Evolutionary conservation across 2,888 invertebrate species (phyloP).

Genomic region (Hydriomena furcata): DNA sequence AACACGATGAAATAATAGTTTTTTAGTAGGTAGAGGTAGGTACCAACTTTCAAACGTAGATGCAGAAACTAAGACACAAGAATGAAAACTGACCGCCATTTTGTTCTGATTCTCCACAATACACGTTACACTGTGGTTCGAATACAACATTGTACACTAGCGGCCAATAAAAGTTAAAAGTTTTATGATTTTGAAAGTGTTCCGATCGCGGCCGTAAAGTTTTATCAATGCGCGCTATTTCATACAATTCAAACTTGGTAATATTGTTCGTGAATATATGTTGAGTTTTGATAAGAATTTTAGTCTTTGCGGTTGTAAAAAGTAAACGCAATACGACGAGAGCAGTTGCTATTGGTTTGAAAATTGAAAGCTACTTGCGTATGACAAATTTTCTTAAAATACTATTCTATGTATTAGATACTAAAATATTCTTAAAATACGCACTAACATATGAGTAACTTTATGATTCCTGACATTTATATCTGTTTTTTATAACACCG

Average conservation of each 20-base stretch:
- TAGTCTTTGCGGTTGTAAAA: constrained; percentile 9
- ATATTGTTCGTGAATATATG: constrained; percentile 33
- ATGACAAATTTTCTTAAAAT: too few species aligned
- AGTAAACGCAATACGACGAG: not conserved
- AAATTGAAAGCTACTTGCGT: too few species aligned
- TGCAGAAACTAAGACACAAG: not conserved
- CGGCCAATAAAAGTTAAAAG: constrained; percentile 50
- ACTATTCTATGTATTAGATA: too few species aligned
- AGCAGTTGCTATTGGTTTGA: too few species aligned
- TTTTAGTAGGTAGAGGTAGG: too few species aligned
- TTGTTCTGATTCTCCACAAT: constrained; percentile 14
- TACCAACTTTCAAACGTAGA: too few species aligned
- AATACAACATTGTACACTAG: constrained; percentile 48
- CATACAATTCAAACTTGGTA: constrained; percentile 44
- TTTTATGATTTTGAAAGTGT: constrained; percentile 50
- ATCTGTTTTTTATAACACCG: too few species aligned
- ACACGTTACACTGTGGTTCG: constrained; percentile 21
- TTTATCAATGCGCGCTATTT: constrained; percentile 40
- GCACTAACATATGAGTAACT: too few species aligned
- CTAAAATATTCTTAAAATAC: too few species aligned
- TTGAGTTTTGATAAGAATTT: constrained; percentile 32
- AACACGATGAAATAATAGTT: too few species aligned
- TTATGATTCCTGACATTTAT: too few species aligned
- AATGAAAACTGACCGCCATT: constrained; percentile 17
- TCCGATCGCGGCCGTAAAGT: constrained; percentile 39